phyloP scores from a whole-genome alignment of 2,797 vertebrate genomes.

The Threskiornis aethiopicus region DNA sequence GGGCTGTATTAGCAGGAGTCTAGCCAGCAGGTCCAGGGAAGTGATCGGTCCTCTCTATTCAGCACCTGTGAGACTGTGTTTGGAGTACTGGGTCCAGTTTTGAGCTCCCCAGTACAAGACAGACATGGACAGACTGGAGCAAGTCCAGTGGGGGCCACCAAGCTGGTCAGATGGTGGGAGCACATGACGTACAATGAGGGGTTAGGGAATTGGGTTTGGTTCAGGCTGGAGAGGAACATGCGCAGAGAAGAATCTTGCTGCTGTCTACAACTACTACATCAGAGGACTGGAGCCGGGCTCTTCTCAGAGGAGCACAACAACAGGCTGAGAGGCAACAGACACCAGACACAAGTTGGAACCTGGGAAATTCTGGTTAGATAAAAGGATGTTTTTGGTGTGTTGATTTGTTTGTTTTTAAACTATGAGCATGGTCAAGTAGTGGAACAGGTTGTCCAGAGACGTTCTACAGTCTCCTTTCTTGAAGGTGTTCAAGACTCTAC shows the following conservation, averaged over 20 bases:
- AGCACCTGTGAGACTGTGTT: fast-evolving
- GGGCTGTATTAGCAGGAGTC: background rate
- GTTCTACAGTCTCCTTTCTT: background rate
- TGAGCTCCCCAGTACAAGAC: background rate
- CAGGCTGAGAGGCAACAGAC: background rate
- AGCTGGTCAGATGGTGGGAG: background rate
- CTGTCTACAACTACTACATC: background rate
- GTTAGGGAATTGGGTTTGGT: background rate
- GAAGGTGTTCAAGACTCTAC: background rate
- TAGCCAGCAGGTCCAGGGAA: background rate
- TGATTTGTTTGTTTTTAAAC: background rate
- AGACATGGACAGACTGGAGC: background rate
- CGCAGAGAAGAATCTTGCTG: background rate
- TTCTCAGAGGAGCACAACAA: background rate
- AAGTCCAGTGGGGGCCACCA: background rate
- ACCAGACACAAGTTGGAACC: background rate
- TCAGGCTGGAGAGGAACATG: background rate
- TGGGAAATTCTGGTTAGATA: background rate
- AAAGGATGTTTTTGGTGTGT: background rate
- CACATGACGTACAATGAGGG: fast-evolving
- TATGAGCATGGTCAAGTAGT: background rate
- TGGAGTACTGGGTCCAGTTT: background rate
- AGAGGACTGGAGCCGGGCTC: background rate
- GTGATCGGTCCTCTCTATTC: background rate
- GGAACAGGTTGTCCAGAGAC: background rate